Conservation (phyloP, 2,888 invertebrate species). For the Caenorhabditis sp. region DNA sequence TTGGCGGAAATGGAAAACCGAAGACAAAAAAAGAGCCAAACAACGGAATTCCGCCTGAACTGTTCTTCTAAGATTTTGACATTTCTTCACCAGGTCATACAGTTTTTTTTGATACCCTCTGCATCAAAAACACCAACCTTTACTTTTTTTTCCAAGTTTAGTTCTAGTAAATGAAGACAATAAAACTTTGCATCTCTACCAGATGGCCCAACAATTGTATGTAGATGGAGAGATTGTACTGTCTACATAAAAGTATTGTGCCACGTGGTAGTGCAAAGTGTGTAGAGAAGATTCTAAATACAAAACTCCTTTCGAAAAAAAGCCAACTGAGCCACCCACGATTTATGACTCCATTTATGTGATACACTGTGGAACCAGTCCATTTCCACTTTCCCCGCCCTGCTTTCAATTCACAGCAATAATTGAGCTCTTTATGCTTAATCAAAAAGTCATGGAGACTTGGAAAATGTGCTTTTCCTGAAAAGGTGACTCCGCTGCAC, state of each 20-base stretch:
- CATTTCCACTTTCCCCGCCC: constrained; percentile 5
- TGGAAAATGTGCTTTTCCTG: constrained; percentile 7
- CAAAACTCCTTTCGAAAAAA: neutral
- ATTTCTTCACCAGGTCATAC: no score
- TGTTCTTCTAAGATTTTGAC: no score
- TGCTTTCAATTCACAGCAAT: constrained; percentile 19
- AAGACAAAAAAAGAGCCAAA: no score
- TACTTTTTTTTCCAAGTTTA: neutral
- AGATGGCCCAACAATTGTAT: constrained; percentile 8
- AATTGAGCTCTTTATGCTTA: constrained; percentile 44
- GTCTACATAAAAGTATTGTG: constrained; percentile 56
- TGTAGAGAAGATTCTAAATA: neutral
- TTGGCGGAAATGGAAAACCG: no score
- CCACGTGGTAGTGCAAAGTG: constrained; percentile 24
- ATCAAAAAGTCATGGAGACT: constrained; percentile 29
- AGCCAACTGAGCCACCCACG: no score
- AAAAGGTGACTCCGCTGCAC: neutral
- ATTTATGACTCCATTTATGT: constrained; percentile 47
- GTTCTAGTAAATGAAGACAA: neutral
- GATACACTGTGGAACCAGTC: constrained; percentile 29
- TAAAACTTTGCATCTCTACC: neutral
- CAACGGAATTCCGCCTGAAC: no score
- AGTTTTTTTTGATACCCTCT: no score
- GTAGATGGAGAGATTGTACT: neutral
- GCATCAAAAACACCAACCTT: neutral